Evolutionary conservation across 2,888 invertebrate genomes (phyloP), one percentile per base, ranked within the genome.

Genomic region (Suillia variegata): DNA sequence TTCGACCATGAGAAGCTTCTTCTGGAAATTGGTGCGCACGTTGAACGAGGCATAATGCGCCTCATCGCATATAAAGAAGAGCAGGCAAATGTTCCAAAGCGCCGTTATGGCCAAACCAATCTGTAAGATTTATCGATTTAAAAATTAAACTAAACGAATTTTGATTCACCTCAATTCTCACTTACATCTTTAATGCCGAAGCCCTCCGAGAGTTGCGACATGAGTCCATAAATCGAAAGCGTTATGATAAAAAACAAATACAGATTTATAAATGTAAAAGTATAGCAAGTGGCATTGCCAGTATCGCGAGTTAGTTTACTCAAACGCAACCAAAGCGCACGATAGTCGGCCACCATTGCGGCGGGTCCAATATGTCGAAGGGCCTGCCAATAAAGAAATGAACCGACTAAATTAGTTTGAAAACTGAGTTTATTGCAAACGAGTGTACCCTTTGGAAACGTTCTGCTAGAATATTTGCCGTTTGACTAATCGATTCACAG

Each of bases 21-120:
- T 90, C 78, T 90, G 90, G 68, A 90, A 90, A 76, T 89, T 87
- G 0, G 88, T 89, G 54, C 88, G 84, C 76, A 88, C 90, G 78
- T 89, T 88, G 67, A 88, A 87, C 0, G 89, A 89, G 3, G 90
- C 90, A 69, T 88, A 88, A 73, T 90, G 90, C 0, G 90, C 90
- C 75, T 89, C 88, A 67, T 90, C 89, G 69, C 90, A 90, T 62
- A 90, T 87, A 66, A 89, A 88, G 77, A 89, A 90, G n/a, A 90
- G 78, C 51, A 90, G 71, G 38, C 85, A 85, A 38, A 88, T 85
- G 59, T 88, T 88, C 80, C 87, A 88, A 10, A 85, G 74, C 0
- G 89, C 89, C 1, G 89, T 89, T 42, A 90, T 82, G 0, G 88
- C 87, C 22, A 90, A 74, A 0, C 90, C 90, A 56, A 90, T 86